These are phyloP conservation scores for Coccyzus lansbergi DNA, from an alignment of 2,797 vertebrate species.

Conservation along the genomic window DNA sequence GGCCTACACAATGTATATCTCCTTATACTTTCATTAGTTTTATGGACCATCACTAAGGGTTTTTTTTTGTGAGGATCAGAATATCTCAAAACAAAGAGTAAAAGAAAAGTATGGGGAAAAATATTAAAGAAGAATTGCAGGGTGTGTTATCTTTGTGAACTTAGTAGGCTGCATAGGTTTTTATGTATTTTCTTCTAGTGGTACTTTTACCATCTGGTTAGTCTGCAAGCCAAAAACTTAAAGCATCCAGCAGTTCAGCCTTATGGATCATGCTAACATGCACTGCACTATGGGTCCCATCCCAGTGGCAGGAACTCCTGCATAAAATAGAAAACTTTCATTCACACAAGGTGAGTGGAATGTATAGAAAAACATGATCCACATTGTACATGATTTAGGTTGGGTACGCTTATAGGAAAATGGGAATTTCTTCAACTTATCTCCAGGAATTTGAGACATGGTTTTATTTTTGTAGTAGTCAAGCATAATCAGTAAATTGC, in stretches of 20 bases:
- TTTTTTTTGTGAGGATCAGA: not conserved
- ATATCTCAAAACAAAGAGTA: not conserved
- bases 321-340: not conserved
- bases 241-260: not conserved
- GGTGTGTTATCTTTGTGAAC: not conserved
- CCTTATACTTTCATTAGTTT: not conserved
- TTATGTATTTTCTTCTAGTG: not conserved
- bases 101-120: not conserved
- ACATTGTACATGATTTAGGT: not conserved
- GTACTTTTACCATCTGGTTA: not conserved
- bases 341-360: not conserved
- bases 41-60: not conserved
- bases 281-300: not conserved
- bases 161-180: not conserved
- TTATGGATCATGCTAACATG: not conserved
- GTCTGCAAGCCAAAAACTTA: slow-evolving; percentile 35
- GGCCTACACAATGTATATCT: not conserved
- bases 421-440: not conserved
- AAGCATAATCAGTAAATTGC: not conserved
- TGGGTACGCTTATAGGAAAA: not conserved
- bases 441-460: not conserved
- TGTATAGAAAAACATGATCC: not conserved
- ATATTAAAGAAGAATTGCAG: not conserved
- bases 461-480: not conserved
- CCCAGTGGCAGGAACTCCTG: not conserved